Evolutionary conservation across 2,797 vertebrate genomes (phyloP), one percentile per base, ranked within the genome.

Genomic region (Pelodytes ibericus): DNA sequence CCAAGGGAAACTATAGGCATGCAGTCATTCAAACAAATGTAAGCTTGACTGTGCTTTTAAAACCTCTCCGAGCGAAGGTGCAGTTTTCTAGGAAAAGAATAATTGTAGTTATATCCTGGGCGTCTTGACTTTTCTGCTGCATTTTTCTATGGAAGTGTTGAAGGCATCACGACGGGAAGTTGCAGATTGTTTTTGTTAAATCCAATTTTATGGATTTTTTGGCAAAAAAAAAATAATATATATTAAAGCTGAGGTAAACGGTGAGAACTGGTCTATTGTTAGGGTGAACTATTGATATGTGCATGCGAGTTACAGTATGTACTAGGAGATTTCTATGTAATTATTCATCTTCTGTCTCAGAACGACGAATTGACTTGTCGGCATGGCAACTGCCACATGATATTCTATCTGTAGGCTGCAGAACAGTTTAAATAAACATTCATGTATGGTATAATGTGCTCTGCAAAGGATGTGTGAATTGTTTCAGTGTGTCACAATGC

Each of bases 371-470:
- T 79, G 70, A 67, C 68, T 79, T 73, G 76, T 79, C 30, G 76
- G 76, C 76, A 79, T 79, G 71, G 76, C 70, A 79, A 79, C 76
- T 57, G 66, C 66, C 64, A 56, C 76, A 68, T 79, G 63, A 68
- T 62, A 79, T 25, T 56, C 44, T 73, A 79, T 72, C 76, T 79
- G 76, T 73, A 73, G 63, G 76, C 70, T 66, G 70, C 44, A 56
- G 70, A 79, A 39, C 57, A 26, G 41, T 62, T 62, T 68, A 68
- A 73, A 67, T 44, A 79, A 73, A 79, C 64, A 67, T 33, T 73
- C 31, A 63, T 62, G 63, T 79, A 73, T 61, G 56, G 53, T 30
- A 31, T 53, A 78, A 78, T 72, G 62, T 72, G 56, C 41, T 7
- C 25, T 16, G 26, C 22, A 24, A n/a, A 44, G 44, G 36, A 10